Percentiles rank a stretch among this genome's conserved stretches.
These are phyloP conservation scores for Zosterops pallidus DNA, from an alignment of 2,113 vertebrate species.

Conservation along the genomic window DNA sequence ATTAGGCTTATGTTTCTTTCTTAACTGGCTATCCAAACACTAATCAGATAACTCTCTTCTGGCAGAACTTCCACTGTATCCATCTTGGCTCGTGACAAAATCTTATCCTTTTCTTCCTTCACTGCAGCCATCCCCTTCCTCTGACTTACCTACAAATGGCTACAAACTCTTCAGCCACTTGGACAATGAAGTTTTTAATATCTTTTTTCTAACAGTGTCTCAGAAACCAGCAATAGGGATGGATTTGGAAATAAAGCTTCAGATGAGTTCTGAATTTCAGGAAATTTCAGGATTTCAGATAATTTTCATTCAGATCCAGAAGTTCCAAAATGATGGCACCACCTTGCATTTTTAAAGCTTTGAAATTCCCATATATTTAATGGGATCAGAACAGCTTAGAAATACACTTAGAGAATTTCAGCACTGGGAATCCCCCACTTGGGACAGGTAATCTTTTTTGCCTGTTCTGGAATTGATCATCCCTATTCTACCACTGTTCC, in stretches of 20 bases:
- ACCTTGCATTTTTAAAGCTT: background rate
- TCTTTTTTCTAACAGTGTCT: background rate
- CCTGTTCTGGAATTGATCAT: background rate
- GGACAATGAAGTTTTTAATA: background rate
- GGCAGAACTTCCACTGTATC: background rate
- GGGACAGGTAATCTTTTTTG: background rate
- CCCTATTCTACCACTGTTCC: background rate
- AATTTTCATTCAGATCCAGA: background rate
- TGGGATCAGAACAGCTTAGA: background rate
- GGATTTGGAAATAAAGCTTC: background rate
- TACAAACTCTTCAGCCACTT: background rate
- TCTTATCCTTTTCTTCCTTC: background rate
- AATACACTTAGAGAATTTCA: background rate
- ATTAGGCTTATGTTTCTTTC: background rate
- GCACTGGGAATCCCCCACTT: background rate
- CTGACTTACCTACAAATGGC: background rate
- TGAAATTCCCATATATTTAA: background rate
- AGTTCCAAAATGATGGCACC: background rate
- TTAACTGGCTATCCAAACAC: background rate
- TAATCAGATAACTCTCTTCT: background rate
- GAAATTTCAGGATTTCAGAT: background rate
- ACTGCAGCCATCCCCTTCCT: background rate
- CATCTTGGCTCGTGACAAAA: background rate
- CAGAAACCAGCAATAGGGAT: rapidly evolving
- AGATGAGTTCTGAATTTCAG: background rate